Conservation (phyloP, 2,797 vertebrate genomes). For the Falco naumanni region DNA sequence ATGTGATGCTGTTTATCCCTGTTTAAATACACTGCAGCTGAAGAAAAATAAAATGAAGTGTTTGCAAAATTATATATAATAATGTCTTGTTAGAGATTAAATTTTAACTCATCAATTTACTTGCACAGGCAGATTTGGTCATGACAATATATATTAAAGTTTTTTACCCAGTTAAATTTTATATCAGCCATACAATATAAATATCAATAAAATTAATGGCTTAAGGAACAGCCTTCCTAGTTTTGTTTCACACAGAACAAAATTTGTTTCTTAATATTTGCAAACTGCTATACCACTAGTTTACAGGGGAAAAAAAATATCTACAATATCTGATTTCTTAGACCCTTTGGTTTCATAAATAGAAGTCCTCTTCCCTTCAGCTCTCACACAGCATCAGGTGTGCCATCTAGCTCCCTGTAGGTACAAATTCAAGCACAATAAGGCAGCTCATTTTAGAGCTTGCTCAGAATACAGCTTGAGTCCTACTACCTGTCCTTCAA, state of each 20-base stretch:
- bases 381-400: not conserved
- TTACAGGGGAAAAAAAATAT: not conserved
- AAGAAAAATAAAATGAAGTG: not conserved
- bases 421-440: not conserved
- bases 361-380: not conserved
- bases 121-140: not conserved
- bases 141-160: not conserved
- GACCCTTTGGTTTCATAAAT: not conserved
- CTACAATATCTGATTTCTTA: not conserved
- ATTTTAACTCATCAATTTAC: not conserved
- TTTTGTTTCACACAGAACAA: not conserved
- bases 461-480: not conserved
- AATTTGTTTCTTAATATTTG: not conserved
- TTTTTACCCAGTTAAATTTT: not conserved
- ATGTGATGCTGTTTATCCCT: not conserved
- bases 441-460: not conserved
- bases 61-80: not conserved
- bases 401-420: not conserved
- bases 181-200: not conserved
- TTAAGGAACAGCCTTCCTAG: rapidly evolving
- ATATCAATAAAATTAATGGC: not conserved
- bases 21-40: not conserved
- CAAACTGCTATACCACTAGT: rapidly evolving
- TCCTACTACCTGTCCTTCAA: not conserved
- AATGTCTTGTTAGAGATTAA: not conserved